These are phyloP conservation scores for Psammodynastes pulverulentus DNA, from an alignment of 2,113 vertebrate species.

Conservation along the genomic window DNA sequence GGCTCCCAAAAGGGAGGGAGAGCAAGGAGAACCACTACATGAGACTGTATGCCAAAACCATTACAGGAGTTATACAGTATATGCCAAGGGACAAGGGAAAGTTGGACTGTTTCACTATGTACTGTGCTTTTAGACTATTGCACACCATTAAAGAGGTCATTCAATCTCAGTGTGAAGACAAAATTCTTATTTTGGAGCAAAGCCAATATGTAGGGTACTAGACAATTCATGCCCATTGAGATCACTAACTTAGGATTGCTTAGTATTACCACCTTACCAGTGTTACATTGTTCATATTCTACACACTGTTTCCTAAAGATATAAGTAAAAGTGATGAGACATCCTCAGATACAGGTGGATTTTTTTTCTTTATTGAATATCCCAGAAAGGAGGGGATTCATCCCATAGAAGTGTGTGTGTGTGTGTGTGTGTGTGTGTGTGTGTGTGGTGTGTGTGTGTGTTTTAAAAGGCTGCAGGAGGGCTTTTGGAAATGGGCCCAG, in stretches of 20 bases:
- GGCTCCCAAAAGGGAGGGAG: not conserved
- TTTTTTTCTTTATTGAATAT: not conserved
- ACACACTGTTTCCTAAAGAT: not conserved
- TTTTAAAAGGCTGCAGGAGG: not conserved
- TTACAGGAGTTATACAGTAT: not conserved
- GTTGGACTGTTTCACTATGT: not conserved
- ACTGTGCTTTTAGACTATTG: not conserved
- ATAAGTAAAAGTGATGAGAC: not conserved
- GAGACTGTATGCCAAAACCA: not conserved
- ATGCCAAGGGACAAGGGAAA: not conserved
- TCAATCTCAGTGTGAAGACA: not conserved
- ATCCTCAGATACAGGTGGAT: not conserved
- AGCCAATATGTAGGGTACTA: not conserved
- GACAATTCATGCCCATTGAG: not conserved
- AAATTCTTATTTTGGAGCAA: not conserved
- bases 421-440: not conserved
- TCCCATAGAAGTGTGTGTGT: not conserved
- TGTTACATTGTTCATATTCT: not conserved
- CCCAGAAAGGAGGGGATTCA: not conserved
- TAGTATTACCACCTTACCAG: not conserved
- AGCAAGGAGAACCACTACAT: not conserved
- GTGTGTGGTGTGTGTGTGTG: not conserved
- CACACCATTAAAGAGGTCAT: not conserved
- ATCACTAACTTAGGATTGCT: not conserved
- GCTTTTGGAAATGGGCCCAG: not conserved